Percentiles rank a stretch among this genome's conserved stretches.
These are phyloP conservation scores for Amblyjoppa fuscipennis DNA, from an alignment of 2,888 invertebrate genomes.

Conservation along the genomic window DNA sequence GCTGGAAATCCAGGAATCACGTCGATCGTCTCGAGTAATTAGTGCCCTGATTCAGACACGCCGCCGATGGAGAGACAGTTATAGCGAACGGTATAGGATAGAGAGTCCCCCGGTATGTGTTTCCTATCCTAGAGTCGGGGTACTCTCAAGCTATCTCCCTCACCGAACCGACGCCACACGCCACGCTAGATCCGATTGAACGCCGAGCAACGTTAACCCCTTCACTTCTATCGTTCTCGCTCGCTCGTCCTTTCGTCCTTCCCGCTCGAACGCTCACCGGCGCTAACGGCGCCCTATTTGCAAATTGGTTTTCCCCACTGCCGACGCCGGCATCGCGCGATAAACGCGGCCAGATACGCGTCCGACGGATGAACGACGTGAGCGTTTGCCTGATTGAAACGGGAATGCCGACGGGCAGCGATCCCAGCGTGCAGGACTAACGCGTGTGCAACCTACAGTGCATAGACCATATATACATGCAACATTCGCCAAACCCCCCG, in stretches of 20 bases:
- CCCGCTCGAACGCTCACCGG: conserved; percentile 51
- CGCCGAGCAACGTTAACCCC: conserved; percentile 70
- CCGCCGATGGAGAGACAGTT: conserved; percentile 47
- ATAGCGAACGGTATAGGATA: conserved; percentile 13
- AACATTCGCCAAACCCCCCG: conserved; percentile 7
- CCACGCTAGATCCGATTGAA: conserved; percentile 75
- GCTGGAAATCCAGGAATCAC: conserved; percentile 46
- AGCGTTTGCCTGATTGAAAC: conserved; percentile 81
- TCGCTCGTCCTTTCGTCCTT: conserved; percentile 55
- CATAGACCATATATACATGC: neutral
- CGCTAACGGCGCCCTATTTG: conserved; percentile 80
- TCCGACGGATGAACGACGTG: conserved; percentile 76
- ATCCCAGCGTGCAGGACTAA: conserved; percentile 22
- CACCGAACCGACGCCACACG: conserved; percentile 49
- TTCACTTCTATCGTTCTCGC: conserved; percentile 57
- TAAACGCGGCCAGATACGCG: conserved; percentile 75
- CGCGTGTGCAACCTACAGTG: neutral
- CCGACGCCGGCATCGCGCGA: conserved; percentile 71
- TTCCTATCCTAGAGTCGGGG: conserved; percentile 18
- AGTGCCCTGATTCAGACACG: conserved; percentile 62
- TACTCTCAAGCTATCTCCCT: conserved; percentile 35
- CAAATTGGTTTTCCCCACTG: conserved; percentile 82
- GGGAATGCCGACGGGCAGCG: conserved; percentile 71
- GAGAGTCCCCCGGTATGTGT: conserved; percentile 23
- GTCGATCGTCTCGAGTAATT: conserved; percentile 67